These are phyloP conservation scores for Labeo calbasu DNA, from an alignment of 2,797 vertebrate genomes.

Conservation along the genomic window DNA sequence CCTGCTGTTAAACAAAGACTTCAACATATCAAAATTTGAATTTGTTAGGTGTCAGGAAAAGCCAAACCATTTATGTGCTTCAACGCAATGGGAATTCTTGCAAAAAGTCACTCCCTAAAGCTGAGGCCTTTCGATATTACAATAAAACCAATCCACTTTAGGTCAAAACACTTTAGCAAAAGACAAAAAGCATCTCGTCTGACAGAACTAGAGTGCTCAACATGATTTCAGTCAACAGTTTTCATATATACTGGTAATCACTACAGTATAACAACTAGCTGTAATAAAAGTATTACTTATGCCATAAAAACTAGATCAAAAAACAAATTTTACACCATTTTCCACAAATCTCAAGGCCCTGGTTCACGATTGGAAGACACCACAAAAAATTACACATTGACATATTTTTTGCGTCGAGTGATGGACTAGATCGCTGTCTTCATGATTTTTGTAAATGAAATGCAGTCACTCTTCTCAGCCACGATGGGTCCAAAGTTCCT, in stretches of 20 bases:
- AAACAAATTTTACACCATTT: conserved; percentile 40
- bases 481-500: conserved; percentile 30
- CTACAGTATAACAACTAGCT: conserved; percentile 57
- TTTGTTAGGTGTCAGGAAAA: conserved; percentile 8
- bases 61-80: conserved; percentile 31
- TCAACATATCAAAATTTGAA: conserved; percentile 40
- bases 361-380: conserved; percentile 55
- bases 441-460: conserved; percentile 42
- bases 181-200: conserved; percentile 40
- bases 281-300: conserved; percentile 58
- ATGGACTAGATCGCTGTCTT: conserved; percentile 41
- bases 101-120: conserved; percentile 13
- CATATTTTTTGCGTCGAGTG: conserved; percentile 44
- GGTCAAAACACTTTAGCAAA: conserved; percentile 38
- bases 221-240: conserved; percentile 31
- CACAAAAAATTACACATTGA: conserved; percentile 60
- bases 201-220: background rate
- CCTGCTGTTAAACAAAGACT: conserved; percentile 49
- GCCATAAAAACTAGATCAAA: conserved; percentile 63
- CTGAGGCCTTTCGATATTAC: conserved; percentile 20
- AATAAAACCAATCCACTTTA: conserved; percentile 28
- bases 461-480: conserved; percentile 36
- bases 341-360: conserved; percentile 60
- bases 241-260: conserved; percentile 46
- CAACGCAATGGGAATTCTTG: conserved; percentile 15